Conservation (phyloP, 2,113 vertebrate species). For the Paradoxurus hermaphroditus region DNA sequence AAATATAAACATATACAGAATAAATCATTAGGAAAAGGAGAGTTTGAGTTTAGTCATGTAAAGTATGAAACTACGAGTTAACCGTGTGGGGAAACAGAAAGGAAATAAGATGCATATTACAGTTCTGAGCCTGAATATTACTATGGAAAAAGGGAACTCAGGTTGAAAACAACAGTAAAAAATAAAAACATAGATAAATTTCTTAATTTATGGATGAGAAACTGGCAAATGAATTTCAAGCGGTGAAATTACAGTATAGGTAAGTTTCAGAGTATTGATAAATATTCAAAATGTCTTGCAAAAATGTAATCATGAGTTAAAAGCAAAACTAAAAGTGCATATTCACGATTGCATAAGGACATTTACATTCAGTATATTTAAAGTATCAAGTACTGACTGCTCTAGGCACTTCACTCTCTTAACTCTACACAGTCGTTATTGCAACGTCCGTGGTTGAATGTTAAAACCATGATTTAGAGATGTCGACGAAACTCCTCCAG, state of each 20-base stretch:
- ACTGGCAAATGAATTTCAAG: not conserved
- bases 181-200: not conserved
- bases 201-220: not conserved
- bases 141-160: not conserved
- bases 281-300: not conserved
- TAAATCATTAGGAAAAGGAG: not conserved
- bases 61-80: not conserved
- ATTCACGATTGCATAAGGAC: not conserved
- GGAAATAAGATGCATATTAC: not conserved
- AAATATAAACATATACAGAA: not conserved
- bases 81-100: fast-evolving
- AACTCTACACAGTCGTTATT: not conserved
- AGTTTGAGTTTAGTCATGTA: not conserved
- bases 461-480: not conserved
- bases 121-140: not conserved
- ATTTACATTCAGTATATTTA: not conserved
- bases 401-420: not conserved
- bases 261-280: not conserved
- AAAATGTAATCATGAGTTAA: too few relatives aligned
- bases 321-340: not conserved
- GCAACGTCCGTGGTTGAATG: not conserved
- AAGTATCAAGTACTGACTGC: not conserved
- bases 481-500: not conserved
- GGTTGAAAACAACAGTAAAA: not conserved
- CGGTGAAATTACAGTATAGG: not conserved